Base-by-base conservation (phyloP, 2,113 vertebrate genomes). In the Cephalopholis sonnerati region DNA sequence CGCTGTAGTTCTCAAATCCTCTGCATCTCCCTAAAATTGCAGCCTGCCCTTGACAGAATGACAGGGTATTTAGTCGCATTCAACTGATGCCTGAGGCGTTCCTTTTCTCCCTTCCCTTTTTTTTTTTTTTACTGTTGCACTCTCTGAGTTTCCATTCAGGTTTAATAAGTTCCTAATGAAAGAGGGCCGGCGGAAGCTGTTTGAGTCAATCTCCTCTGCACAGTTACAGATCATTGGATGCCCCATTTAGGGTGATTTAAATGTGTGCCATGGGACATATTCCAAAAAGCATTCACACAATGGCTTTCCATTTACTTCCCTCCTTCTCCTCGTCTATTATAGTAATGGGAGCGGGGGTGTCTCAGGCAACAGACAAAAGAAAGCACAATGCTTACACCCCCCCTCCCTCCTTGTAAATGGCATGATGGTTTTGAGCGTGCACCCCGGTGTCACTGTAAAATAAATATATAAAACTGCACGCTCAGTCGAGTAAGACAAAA, bases 141-240 rank as follows among this genome's bases (percentile, higher is more conserved):
- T 76, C 76, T 80, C 71, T 13, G 11, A 85, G 64, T 87, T 89
- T 91, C 86, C 82, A 83, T 80, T 86, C 71, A 77, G 66, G 81
- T 89, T 89, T 87, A 89, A 90, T 92, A 84, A 85, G 86, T 89
- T 90, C 55, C 78, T 87, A 88, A 93, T 93, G 89, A 89, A 88
- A 81, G 79, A 78, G 75, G 41, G 70, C 68, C 64, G 54, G 64
- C 59, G 27, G 85, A 82, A 86, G 82, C 81, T 57, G 78, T 87
- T 90, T 78, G 77, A 79, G 73, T 72, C 83, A 81, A 80, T 77
- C 78, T 82, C 66, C 46, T 81, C 73, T 46, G 6, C 83, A 66
- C 68, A 79, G 92, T 85, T 87, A 91, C 89, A 90, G 92, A 91
- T 87, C 90, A 85, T 69, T 91, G 90, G 87, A 79, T 71, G 76